Conservation (phyloP, 2,113 vertebrate genomes). For the Tupaia tana region DNA sequence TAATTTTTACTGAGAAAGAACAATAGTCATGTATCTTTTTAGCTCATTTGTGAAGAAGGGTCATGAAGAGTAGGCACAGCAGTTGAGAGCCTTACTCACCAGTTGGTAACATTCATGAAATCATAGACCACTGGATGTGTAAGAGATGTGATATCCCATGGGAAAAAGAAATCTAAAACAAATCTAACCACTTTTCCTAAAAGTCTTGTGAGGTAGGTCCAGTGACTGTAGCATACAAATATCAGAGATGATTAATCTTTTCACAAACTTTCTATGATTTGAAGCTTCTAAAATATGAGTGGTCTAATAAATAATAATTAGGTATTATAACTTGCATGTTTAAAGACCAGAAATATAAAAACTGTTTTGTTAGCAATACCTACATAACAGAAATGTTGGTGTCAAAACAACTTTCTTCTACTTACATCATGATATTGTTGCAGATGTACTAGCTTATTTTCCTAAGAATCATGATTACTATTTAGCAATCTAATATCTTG, state of each 20-base stretch:
- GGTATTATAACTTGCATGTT: background rate
- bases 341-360: background rate
- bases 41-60: background rate
- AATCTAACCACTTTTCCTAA: background rate
- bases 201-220: background rate
- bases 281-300: constrained; percentile 14
- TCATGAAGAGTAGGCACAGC: background rate
- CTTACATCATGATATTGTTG: background rate
- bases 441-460: constrained; percentile 46
- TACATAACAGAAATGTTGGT: background rate
- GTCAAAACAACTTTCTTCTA: background rate
- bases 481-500: background rate
- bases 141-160: background rate
- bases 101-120: background rate
- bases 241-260: background rate
- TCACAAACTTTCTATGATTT: constrained; percentile 34
- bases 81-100: background rate
- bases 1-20: background rate
- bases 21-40: background rate
- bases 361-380: background rate
- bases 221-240: background rate
- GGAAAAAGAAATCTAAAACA: constrained; percentile 3
- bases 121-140: background rate
- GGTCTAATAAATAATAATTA: background rate
- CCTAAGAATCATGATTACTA: constrained; percentile 57